Base-by-base conservation (phyloP, 2,888 invertebrate species). In the Sphinx pinastri region DNA sequence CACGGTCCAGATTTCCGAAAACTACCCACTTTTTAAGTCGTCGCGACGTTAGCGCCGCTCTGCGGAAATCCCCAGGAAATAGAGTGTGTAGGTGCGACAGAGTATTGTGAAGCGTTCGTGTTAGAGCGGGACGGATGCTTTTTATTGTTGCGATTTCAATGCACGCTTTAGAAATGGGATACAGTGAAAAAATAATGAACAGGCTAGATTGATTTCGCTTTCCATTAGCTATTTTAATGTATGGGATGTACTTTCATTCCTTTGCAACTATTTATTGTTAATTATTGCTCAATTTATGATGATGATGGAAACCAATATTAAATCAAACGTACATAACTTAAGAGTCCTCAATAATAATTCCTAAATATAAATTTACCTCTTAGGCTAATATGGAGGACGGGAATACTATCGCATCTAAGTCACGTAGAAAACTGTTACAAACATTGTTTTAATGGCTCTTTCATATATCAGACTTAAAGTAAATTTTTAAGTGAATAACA, bases 11-110 rank as follows among this genome's bases (percentile, higher is more conserved):
- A 90, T 88, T 87, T 87, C 86, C 88, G 85, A 86, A 87, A 87
- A 88, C 88, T 90, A 90, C 89, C 91, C 90, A 88, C 90, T 91
- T 92, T 92, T 92, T 93, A 91, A 90, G 87, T 85, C 86, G 75
- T 81, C 75, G 76, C 88, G 88, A 86, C 90, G 87, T 86, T 89
- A 87, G 88, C 86, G 84, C 82, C 84, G 86, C 86, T 85, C 89
- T 85, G 88, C 76, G 79, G 90, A 90, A 88, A 89, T 84, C 85
- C 85, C 82, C 81, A 87, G 93, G 93, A 94, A 93, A 94, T 94
- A 90, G 92, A 92, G 84, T 88, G 90, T 83, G 88, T 85, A 87
- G 88, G 86, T 82, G 88, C 86, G 88, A 92, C 75, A 83, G 81
- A 75, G 73, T 70, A 84, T 80, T 72, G 71, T 74, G 74, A 72